These are phyloP conservation scores for Melanostoma mellinum DNA, from an alignment of 2,888 invertebrate species.

Conservation along the genomic window DNA sequence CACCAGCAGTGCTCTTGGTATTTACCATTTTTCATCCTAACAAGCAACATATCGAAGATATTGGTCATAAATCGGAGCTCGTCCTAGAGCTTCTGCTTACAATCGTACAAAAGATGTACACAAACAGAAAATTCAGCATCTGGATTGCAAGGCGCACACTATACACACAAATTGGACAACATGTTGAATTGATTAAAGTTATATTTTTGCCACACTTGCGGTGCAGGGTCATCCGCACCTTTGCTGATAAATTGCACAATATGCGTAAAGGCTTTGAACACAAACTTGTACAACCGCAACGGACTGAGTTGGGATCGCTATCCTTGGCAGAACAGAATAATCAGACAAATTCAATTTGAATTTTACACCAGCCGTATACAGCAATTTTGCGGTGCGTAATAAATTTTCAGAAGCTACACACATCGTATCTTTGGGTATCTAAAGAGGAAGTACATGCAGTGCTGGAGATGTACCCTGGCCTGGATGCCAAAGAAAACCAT, in stretches of 20 bases:
- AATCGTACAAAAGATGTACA: background rate
- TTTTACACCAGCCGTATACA: constrained; percentile 41
- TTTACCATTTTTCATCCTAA: constrained; percentile 61
- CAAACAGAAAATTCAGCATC: constrained; percentile 25
- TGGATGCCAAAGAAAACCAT: background rate
- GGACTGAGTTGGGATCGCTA: constrained; percentile 18
- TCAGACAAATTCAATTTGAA: constrained; percentile 66
- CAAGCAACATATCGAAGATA: constrained; percentile 39
- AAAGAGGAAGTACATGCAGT: constrained; percentile 43
- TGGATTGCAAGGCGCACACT: constrained; percentile 1
- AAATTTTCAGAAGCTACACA: constrained; percentile 46
- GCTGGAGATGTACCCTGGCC: no score
- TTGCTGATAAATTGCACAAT: constrained; percentile 62
- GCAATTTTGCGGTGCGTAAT: constrained; percentile 59
- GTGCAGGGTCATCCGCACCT: constrained; percentile 47
- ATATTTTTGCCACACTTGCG: constrained; percentile 54
- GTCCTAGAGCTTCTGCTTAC: constrained; percentile 14
- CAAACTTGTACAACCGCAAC: background rate
- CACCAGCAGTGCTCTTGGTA: background rate
- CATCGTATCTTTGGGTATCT: constrained; percentile 6
- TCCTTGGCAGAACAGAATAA: constrained; percentile 45
- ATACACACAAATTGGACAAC: constrained; percentile 44
- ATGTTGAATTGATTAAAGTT: constrained; percentile 63
- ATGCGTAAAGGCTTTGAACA: constrained; percentile 28
- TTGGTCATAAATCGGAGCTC: constrained; percentile 52